Conservation (phyloP, 1,140 invertebrate species). For the Colletes gigas region DNA sequence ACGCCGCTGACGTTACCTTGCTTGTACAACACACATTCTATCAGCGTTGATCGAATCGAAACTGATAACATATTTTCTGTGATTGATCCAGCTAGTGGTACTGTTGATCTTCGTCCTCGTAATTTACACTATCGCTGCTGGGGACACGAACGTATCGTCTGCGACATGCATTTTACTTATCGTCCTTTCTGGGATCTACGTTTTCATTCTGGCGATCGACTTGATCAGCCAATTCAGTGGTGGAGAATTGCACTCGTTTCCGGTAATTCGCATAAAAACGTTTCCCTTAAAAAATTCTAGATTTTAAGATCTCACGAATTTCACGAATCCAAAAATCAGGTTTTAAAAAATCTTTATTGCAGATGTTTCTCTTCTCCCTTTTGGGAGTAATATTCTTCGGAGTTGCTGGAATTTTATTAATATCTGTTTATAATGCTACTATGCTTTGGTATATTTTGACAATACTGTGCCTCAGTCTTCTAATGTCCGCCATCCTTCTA, state of each 20-base stretch:
- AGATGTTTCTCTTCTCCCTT: slow-evolving; percentile 73
- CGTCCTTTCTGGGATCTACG: slow-evolving; percentile 61
- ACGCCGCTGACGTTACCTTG: not conserved
- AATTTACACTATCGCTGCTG: slow-evolving; percentile 60
- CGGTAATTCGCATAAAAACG: slow-evolving; percentile 58
- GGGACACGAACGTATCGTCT: slow-evolving; percentile 19
- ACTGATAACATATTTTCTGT: not conserved
- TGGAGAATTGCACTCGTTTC: slow-evolving; percentile 46
- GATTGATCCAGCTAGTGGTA: slow-evolving; percentile 49
- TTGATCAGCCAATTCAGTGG: slow-evolving; percentile 67
- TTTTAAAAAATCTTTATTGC: not conserved
- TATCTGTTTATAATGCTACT: not conserved
- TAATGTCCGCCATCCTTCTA: slow-evolving; percentile 63
- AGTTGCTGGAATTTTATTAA: not conserved
- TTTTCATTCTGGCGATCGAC: slow-evolving; percentile 68
- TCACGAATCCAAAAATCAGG: too few relatives aligned
- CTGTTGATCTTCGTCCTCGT: slow-evolving; percentile 63
- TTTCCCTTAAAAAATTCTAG: not conserved
- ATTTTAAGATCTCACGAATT: too few relatives aligned
- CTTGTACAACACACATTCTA: too few relatives aligned
- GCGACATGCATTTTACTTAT: slow-evolving; percentile 65
- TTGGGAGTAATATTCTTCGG: slow-evolving; percentile 58
- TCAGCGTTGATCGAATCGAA: not conserved
- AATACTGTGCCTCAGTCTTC: slow-evolving; percentile 55
- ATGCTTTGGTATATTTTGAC: slow-evolving; percentile 12